Evolutionary conservation across 2,797 vertebrate species (phyloP), one percentile per base, ranked within the genome.

Genomic region (Galago senegalensis): DNA sequence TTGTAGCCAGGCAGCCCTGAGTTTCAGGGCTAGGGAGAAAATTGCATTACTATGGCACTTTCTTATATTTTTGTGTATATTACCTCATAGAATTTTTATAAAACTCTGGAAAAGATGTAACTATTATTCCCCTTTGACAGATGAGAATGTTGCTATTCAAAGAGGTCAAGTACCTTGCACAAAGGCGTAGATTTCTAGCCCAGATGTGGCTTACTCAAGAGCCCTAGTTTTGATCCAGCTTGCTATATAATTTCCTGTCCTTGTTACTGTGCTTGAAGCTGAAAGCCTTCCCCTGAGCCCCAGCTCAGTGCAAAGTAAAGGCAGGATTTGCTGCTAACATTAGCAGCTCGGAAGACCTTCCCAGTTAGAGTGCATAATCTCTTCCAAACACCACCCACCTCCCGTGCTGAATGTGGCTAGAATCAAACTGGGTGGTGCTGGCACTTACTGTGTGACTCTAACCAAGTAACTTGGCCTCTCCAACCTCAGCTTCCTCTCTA

Each of bases 401-500:
- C 49, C 29, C 11, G 1, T 7, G 34, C 25, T 65, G 3, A 77
- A 7, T 76, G 72, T 4, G 3, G n/a, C 14, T 92, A 88, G 49
- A 92, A 37, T 86, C 65, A 29, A 13, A 20, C n/a, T 21, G 20
- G 34, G 82, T 76, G 18, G 70, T 43, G 53, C 60, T 85, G 40
- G 56, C 40, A 63, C 67, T 70, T 87, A 92, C 25, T 4, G 0
- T 34, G 31, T 90, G 83, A 93, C 40, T 46, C 73, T 63, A 75
- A 67, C 61, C 3, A 20, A 88, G 69, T 77, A 86, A 56, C 58
- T 60, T 58, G 75, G 53, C 84, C 75, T 88, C 40, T 83, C 63
- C 88, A 21, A 96, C 63, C 73, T 96, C 83, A 87, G 43, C 40
- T 93, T 86, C 76, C 65, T 90, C 49, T 95, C 63, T 65, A 84